These are phyloP conservation scores for Bicyclus anynana DNA, from an alignment of 1,140 invertebrate genomes.

Conservation along the genomic window DNA sequence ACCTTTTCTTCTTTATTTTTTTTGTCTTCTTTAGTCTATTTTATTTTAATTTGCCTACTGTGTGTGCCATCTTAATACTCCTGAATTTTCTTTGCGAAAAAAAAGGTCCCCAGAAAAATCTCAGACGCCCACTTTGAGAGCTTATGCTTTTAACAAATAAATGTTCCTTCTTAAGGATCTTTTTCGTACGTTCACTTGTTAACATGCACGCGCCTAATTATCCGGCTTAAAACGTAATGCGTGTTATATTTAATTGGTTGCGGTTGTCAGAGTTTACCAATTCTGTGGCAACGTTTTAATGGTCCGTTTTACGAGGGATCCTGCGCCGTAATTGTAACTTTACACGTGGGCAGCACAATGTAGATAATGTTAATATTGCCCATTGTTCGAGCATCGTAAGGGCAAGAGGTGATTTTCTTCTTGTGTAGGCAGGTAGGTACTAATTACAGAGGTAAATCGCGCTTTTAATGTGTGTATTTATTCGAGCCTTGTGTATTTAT, in stretches of 20 bases:
- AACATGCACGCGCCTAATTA: background rate
- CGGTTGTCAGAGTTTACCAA: background rate
- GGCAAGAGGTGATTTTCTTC: constrained; percentile 1
- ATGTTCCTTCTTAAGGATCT: background rate
- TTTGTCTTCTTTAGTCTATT: no score
- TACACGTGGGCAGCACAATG: constrained; percentile 14
- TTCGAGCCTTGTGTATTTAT: no score
- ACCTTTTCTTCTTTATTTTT: no score
- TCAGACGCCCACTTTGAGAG: no score
- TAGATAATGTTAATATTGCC: constrained; percentile 21
- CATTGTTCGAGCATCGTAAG: constrained; percentile 19
- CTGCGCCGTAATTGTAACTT: constrained; percentile 26
- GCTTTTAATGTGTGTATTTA: no score
- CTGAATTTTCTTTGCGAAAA: no score
- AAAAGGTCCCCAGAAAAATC: no score
- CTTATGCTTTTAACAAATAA: constrained; percentile 20
- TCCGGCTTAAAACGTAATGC: background rate
- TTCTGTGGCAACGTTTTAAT: constrained; percentile 45
- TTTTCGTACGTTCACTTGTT: background rate
- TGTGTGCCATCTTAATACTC: no score
- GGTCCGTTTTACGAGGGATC: constrained; percentile 39
- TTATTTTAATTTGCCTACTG: no score
- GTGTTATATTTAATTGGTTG: background rate
- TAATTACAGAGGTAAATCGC: background rate
- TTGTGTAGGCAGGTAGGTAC: background rate